Evolutionary conservation across 2,113 vertebrate genomes (phyloP).

Genomic region (Xiphophorus hellerii): DNA sequence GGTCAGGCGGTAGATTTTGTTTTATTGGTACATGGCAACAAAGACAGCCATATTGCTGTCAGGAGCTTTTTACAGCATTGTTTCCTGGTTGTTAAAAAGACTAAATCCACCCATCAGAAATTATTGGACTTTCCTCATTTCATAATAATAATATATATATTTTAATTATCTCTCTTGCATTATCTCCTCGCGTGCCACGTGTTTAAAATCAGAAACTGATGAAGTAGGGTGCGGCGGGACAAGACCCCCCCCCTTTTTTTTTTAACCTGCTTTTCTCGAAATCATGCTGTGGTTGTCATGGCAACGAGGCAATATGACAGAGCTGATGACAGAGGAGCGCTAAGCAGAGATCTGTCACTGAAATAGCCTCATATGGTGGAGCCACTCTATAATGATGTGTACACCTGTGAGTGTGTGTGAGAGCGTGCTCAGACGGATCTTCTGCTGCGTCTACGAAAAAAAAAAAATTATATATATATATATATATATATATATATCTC

Average conservation of each 20-base stretch:
- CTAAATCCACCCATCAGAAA: conserved; percentile 26
- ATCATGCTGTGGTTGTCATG: conserved; percentile 83
- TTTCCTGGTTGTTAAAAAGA: conserved; percentile 42
- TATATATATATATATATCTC: conserved; percentile 6
- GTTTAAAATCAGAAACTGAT: conserved; percentile 82
- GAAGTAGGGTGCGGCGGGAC: conserved; percentile 75
- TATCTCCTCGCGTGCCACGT: neutral
- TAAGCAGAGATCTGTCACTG: conserved; percentile 85
- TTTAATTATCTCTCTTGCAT: neutral
- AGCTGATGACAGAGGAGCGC: conserved; percentile 86
- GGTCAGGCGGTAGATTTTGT: conserved; percentile 49
- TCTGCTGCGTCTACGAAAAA: conserved; percentile 58
- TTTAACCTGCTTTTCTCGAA: conserved; percentile 80
- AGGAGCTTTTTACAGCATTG: conserved; percentile 45
- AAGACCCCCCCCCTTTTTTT: conserved; percentile 60
- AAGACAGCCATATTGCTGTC: conserved; percentile 51
- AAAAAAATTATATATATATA: conserved; percentile 15
- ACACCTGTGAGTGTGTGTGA: conserved; percentile 21
- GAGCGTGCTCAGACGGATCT: conserved; percentile 7
- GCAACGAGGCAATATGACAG: conserved; percentile 88
- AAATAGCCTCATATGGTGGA: conserved; percentile 75
- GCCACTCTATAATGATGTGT: conserved; percentile 56
- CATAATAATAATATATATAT: neutral
- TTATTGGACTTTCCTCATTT: conserved; percentile 26
- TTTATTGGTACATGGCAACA: conserved; percentile 60